Evolutionary conservation across 92 coral and sea anemone species (phyloP).

Genomic region (Epizoanthus stellaris): DNA sequence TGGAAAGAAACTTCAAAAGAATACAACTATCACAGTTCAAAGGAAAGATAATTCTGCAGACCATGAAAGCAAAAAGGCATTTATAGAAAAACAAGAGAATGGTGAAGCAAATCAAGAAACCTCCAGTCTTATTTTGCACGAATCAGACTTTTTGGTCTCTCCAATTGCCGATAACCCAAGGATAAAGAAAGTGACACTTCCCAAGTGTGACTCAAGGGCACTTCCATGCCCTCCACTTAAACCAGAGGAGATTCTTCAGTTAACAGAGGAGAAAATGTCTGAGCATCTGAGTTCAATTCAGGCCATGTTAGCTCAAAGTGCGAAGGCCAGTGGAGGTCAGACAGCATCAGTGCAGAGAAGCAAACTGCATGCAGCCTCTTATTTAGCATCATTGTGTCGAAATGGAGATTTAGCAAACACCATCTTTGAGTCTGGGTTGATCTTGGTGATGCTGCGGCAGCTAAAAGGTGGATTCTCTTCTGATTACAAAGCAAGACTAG

Average conservation of each 20-base stretch:
- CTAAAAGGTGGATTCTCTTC: conserved; percentile 89
- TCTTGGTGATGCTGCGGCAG: conserved; percentile 74
- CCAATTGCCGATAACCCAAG: conserved; percentile 96
- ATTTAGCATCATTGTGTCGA: conserved; percentile 84
- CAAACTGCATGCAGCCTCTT: conserved; percentile 88
- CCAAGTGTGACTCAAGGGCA: conserved; percentile 93
- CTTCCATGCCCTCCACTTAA: conserved; percentile 84
- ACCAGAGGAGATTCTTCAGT: conserved; percentile 80
- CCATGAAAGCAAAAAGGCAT: conserved; percentile 22
- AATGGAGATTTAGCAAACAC: conserved; percentile 86
- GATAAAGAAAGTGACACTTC: conserved; percentile 78
- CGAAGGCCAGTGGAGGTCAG: conserved; percentile 65
- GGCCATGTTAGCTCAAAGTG: conserved; percentile 63
- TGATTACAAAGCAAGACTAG: conserved; percentile 94
- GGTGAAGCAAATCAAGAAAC: conserved; percentile 3
- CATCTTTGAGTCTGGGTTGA: conserved; percentile 82
- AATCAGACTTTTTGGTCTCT: conserved; percentile 86
- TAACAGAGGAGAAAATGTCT: conserved; percentile 65
- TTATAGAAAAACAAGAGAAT: conserved; percentile 13
- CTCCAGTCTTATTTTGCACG: conserved; percentile 75
- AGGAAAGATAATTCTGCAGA: conserved; percentile 25
- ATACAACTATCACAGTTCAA: conserved; percentile 23
- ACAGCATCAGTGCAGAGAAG: conserved; percentile 79
- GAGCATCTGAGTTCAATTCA: conserved; percentile 76
- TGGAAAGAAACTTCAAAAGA: conserved; percentile 20